Evolutionary conservation across 2,797 vertebrate genomes (phyloP), one percentile per base, ranked within the genome.

Genomic region (Diceros bicornis): DNA sequence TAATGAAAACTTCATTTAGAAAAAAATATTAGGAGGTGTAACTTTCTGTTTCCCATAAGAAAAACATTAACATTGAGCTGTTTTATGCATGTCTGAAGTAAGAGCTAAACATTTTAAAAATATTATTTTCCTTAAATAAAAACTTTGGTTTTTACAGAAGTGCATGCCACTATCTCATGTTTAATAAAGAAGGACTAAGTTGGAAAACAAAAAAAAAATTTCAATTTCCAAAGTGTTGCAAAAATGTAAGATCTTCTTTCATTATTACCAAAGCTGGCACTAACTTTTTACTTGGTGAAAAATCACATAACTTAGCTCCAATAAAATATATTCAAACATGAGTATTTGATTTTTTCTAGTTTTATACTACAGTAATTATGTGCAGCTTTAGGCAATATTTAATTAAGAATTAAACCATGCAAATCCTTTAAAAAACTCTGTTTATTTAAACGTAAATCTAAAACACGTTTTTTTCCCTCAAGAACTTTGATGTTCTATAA

Each of bases 331-430:
- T 75, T 71, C 68, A 78, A 91, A 95, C 41, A 75, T 59, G 4
- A 87, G 82, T 3, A 23, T 96, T 97, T 94, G 84, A 62, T 57
- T 95, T 96, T 97, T 79, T 21, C 74, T 92, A 9, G 0, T 89
- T 94, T 98, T 69, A 79, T 57, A 37, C 2, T 82, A 52, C 68
- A 83, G 25, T 93, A 93, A 94, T 74, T 90, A 68, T 81, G 2
- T 87, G 84, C 11, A 69, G 29, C 50, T 97, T 91, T 41, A 96
- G 55, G 69, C 41, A 97, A 72, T 95, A 97, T 37, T 61, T 18
- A 92, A 55, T 97, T 96, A 96, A 68, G 52, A 97, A 96, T 96
- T 97, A 97, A 96, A 21, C 57, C 29, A 29, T 81, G 41, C 55
- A 96, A 94, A 96, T 96, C 27, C 23, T 34, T 94, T 16, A 89